Evolutionary conservation across 2,888 invertebrate genomes (phyloP).

Genomic region (Cerastoderma edule): DNA sequence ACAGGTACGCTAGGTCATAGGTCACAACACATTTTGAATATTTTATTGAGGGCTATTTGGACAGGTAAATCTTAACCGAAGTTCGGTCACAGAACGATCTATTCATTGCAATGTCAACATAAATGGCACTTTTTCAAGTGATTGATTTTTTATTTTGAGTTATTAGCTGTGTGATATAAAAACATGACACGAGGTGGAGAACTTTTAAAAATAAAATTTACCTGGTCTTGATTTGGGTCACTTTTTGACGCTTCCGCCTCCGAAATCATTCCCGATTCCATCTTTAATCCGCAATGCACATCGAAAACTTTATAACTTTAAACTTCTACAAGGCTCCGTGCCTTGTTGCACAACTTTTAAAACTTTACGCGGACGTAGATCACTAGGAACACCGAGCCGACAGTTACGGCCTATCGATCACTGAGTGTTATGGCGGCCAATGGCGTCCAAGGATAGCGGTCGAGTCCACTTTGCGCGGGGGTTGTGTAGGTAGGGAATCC

Average conservation of each 20-base stretch:
- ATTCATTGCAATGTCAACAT: too few species aligned
- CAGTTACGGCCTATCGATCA: neutral
- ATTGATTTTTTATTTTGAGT: too few species aligned
- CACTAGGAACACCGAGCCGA: neutral
- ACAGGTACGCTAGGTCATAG: conserved; percentile 20
- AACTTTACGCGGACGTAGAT: conserved; percentile 14
- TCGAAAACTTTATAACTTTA: neutral
- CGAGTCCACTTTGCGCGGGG: conserved; percentile 14
- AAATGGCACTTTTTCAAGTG: too few species aligned
- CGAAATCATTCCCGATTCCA: conserved; percentile 13
- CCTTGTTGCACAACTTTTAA: conserved; percentile 22
- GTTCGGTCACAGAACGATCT: too few species aligned
- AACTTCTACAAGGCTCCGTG: neutral
- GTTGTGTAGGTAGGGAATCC: conserved; percentile 5
- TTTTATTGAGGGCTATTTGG: neutral
- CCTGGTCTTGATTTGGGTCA: conserved; percentile 22
- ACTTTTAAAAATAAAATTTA: conserved; percentile 7
- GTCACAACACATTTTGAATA: neutral
- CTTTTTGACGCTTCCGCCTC: conserved; percentile 27
- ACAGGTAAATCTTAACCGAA: neutral
- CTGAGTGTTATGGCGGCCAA: conserved; percentile 26
- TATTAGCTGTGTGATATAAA: too few species aligned
- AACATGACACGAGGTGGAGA: neutral
- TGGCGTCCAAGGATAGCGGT: conserved; percentile 17
- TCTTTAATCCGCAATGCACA: conserved; percentile 3